These are phyloP conservation scores for Hydriomena furcata DNA, from an alignment of 2,888 invertebrate species.

Conservation along the genomic window DNA sequence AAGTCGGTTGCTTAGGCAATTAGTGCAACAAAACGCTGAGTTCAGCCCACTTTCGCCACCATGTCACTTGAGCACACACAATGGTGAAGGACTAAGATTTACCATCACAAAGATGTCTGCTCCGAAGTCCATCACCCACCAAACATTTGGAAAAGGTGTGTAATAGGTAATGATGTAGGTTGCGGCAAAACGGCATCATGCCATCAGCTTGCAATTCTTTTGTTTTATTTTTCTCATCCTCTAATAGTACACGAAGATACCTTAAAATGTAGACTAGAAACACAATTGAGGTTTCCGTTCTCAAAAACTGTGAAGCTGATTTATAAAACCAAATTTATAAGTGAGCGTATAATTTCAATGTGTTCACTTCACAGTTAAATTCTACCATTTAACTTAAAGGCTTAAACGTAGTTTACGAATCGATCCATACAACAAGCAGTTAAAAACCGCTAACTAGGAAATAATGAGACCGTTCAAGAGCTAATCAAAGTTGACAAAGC, in stretches of 20 bases:
- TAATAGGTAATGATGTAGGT: not conserved
- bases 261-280: no score
- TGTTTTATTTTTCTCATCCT: no score
- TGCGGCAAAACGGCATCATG: no score
- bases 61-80: not conserved
- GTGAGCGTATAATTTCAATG: no score
- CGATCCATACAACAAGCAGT: not conserved
- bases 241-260: no score
- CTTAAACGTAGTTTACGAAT: not conserved
- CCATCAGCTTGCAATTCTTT: no score
- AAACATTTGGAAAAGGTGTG: no score
- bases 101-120: not conserved
- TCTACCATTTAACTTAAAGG: no score
- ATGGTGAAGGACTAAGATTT: not conserved
- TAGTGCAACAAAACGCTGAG: conserved; percentile 3
- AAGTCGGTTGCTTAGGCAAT: not conserved
- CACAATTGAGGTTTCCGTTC: no score
- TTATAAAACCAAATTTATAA: no score
- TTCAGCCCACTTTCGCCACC: conserved; percentile 8
- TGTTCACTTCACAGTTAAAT: no score
- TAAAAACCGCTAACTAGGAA: conserved; percentile 10
- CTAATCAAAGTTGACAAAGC: conserved; percentile 23
- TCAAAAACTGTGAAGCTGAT: no score
- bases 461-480: conserved; percentile 15
- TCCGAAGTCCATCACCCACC: not conserved